These are phyloP conservation scores for Drosophila lacertosa DNA, from an alignment of 1,140 invertebrate genomes.

Conservation along the genomic window DNA sequence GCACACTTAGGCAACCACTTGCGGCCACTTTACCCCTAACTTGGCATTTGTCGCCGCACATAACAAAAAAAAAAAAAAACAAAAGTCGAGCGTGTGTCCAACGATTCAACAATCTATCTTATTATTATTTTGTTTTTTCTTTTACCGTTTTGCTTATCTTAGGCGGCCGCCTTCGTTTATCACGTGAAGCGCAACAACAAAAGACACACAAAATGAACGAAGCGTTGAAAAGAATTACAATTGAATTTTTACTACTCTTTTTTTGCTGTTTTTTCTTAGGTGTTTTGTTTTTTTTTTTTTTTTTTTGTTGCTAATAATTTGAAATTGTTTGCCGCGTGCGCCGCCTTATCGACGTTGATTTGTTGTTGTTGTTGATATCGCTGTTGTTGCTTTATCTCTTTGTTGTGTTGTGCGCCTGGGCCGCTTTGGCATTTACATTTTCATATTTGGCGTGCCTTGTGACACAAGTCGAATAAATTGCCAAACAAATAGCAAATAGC, in stretches of 20 bases:
- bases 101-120: conserved; percentile 38
- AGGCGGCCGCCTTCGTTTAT: conserved; percentile 45
- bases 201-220: conserved; percentile 15
- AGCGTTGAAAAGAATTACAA: conserved; percentile 34
- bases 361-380: conserved; percentile 27
- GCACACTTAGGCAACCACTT: conserved; percentile 17
- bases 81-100: conserved; percentile 28
- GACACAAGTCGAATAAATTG: conserved; percentile 62
- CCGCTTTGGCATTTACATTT: conserved; percentile 67
- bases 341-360: conserved; percentile 40
- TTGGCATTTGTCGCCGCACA: conserved; percentile 7
- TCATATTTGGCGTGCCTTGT: conserved; percentile 66
- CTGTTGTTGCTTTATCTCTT: conserved; percentile 36
- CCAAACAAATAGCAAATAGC: conserved; percentile 32
- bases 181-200: conserved; percentile 51
- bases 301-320: conserved; percentile 44
- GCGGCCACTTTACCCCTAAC: not conserved
- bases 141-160: conserved; percentile 54
- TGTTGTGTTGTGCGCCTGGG: conserved; percentile 19
- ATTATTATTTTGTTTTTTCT: conserved; percentile 23
- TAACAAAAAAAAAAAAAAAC: conserved; percentile 17
- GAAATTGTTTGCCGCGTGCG: conserved; percentile 32
- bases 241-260: conserved; percentile 35
- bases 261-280: conserved; percentile 23
- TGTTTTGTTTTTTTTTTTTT: conserved; percentile 11